A percentile compares a stretch with the other conserved stretches of the same genome.
These are phyloP conservation scores for Rhyacichthys aspro DNA, from an alignment of 2,797 vertebrate species.

Conservation along the genomic window DNA sequence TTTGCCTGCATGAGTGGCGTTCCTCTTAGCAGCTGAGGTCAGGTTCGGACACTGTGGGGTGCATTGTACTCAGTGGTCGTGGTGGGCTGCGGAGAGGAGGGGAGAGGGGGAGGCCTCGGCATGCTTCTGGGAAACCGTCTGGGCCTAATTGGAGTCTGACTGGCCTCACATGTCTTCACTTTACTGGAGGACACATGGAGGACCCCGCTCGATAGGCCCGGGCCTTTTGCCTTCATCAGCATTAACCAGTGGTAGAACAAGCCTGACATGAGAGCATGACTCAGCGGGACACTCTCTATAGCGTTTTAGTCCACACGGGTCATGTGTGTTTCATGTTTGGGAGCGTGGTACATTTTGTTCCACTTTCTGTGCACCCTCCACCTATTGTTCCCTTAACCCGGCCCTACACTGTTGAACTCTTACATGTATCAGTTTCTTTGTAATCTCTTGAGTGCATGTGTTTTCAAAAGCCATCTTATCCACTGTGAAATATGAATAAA, in stretches of 20 bases:
- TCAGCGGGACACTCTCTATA: conserved; percentile 24
- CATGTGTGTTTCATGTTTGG: conserved; percentile 4
- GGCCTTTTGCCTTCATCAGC: conserved; percentile 53
- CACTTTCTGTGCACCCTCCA: conserved; percentile 24
- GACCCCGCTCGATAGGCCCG: conserved; percentile 46
- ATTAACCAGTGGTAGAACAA: conserved; percentile 47
- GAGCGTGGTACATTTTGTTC: conserved; percentile 34
- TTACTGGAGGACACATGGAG: conserved; percentile 61
- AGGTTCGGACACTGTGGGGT: conserved; percentile 63
- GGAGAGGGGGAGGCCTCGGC: conserved; percentile 62
- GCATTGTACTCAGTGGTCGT: conserved; percentile 48
- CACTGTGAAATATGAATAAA: conserved; percentile 31
- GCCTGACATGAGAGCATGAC: conserved; percentile 39
- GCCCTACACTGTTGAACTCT: conserved; percentile 9
- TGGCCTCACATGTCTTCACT: conserved; percentile 78
- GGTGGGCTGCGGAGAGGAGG: conserved; percentile 62
- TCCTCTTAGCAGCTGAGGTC: conserved; percentile 60
- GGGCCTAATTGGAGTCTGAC: conserved; percentile 74
- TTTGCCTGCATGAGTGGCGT: conserved; percentile 32
- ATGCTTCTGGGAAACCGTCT: conserved; percentile 79
- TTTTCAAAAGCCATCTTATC: conserved; percentile 3
- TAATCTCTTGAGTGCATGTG: background rate
- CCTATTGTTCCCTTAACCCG: conserved; percentile 38
- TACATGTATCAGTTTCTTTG: conserved; percentile 31
- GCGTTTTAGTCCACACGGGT: conserved; percentile 28